Base-by-base conservation (phyloP, 2,797 vertebrate genomes). In the Poecilia picta region DNA sequence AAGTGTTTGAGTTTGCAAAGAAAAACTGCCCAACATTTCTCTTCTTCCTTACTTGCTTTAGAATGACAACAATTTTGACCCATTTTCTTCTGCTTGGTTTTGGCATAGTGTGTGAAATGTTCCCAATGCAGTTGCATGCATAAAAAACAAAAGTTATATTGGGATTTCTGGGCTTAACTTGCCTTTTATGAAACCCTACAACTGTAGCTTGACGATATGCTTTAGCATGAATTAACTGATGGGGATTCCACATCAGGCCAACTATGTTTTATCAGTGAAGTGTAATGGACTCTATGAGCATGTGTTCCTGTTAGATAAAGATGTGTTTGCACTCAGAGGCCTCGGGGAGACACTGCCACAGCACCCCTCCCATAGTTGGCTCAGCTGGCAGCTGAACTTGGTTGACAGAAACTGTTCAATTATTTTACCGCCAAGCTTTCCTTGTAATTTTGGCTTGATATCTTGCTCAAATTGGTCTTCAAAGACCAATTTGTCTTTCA, bases 271-370 rank as follows among this genome's bases (percentile, higher is more conserved):
- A 74, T 46, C 43, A 33, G 12, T 23, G 76, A 33, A 74, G 74
- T 43, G 74, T 31, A 75, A 77, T 73, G 84, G 74, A 77, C 72
- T 64, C 72, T 81, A 89, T 47, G 81, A 89, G 70, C 89, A 77
- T 90, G 85, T 95, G 94, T 91, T 93, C 36, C 11, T 36, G 2
- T 79, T 81, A 94, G 94, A 95, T 95, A 94, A 94, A 91, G 83
- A 90, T 0, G 57, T 91, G 81, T 90, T 86, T 83, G 84, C 72
- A 41, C 82, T 64, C 81, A 87, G 75, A 87, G 81, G 81, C 73
- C 80, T 84, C 85, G 76, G 83, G 51, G 80, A 70, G 82, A 90
- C 83, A 83, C 4, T 0, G 53, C 75, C 28, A 45, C 66, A 39
- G 77, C 31, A 89, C 91, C 88, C 87, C 93, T 88, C 92, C 92